Percentiles rank a stretch among this genome's conserved stretches.
These are phyloP conservation scores for Nymphicus hollandicus DNA, from an alignment of 2,113 vertebrate genomes.

Conservation along the genomic window DNA sequence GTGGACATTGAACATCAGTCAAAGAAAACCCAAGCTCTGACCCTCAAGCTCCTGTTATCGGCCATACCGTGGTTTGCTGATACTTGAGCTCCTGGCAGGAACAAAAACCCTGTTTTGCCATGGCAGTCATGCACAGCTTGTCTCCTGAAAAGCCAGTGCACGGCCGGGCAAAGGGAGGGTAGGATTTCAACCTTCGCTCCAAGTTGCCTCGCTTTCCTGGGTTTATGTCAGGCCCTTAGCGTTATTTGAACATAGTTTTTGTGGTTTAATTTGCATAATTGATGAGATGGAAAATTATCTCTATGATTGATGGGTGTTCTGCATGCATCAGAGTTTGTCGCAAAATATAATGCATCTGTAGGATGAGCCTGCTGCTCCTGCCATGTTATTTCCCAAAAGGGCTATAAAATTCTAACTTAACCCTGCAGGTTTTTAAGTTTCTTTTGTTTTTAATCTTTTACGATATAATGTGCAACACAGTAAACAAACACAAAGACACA, in stretches of 20 bases:
- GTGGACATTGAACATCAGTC: neutral
- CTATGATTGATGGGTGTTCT: slow-evolving; percentile 67
- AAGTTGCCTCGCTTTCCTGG: slow-evolving; percentile 45
- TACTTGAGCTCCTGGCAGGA: neutral
- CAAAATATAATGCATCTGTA: slow-evolving; percentile 55
- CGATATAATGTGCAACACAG: neutral
- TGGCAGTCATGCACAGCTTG: rapidly evolving
- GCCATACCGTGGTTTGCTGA: neutral
- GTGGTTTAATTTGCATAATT: slow-evolving; percentile 74
- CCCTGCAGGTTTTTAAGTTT: neutral
- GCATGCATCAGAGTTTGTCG: slow-evolving; percentile 46
- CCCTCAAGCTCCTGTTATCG: neutral
- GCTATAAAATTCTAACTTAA: slow-evolving; percentile 54
- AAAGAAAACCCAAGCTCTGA: neutral
- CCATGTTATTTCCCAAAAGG: slow-evolving; percentile 48
- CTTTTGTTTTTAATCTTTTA: slow-evolving; percentile 26
- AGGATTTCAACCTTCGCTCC: slow-evolving; percentile 34
- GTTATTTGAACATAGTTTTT: slow-evolving; percentile 64
- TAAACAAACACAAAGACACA: slow-evolving; percentile 24
- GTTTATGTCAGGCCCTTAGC: slow-evolving; percentile 57
- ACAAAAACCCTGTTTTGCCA: neutral
- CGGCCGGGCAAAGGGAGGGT: neutral
- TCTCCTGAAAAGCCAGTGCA: neutral
- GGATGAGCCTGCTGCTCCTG: slow-evolving; percentile 28
- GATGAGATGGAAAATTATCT: slow-evolving; percentile 75